A percentile compares a stretch with the other conserved stretches of the same genome.
These are phyloP conservation scores for Pseudolycoriella hygida DNA, from an alignment of 2,888 invertebrate species.

Conservation along the genomic window DNA sequence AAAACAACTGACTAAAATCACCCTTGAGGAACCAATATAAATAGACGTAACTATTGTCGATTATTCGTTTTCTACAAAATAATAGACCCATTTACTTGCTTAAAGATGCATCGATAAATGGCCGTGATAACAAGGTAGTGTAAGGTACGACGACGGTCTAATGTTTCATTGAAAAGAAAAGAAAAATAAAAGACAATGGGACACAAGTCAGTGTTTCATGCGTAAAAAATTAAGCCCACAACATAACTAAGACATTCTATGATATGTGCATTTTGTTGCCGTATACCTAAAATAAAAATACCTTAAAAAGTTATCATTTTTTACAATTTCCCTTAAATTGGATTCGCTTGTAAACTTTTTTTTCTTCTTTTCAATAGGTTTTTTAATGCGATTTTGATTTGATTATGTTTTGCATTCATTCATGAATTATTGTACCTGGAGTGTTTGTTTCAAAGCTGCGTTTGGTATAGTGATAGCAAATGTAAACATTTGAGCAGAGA, in stretches of 20 bases:
- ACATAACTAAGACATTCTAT: too few relatives aligned
- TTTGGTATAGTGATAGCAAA: too few relatives aligned
- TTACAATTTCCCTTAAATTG: slow-evolving; percentile 5
- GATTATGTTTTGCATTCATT: too few relatives aligned
- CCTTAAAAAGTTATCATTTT: slow-evolving; percentile 1
- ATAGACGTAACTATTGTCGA: background rate
- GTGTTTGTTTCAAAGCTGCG: too few relatives aligned
- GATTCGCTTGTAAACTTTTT: background rate
- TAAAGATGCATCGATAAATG: background rate
- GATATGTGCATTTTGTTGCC: background rate
- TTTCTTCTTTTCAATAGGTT: background rate
- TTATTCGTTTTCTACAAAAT: background rate
- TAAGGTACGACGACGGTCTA: background rate
- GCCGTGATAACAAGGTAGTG: background rate
- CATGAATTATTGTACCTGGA: too few relatives aligned
- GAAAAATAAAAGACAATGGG: background rate
- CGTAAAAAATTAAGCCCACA: background rate
- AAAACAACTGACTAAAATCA: slow-evolving; percentile 3
- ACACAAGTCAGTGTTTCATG: background rate
- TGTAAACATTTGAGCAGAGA: too few relatives aligned
- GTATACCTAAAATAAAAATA: background rate
- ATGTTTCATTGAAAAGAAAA: background rate
- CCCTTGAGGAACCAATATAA: slow-evolving; percentile 1
- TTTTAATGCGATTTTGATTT: background rate
- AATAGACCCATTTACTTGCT: background rate